phyloP scores from a whole-genome alignment of 2,113 vertebrate species.

The Mesembrinibis cayennensis region DNA sequence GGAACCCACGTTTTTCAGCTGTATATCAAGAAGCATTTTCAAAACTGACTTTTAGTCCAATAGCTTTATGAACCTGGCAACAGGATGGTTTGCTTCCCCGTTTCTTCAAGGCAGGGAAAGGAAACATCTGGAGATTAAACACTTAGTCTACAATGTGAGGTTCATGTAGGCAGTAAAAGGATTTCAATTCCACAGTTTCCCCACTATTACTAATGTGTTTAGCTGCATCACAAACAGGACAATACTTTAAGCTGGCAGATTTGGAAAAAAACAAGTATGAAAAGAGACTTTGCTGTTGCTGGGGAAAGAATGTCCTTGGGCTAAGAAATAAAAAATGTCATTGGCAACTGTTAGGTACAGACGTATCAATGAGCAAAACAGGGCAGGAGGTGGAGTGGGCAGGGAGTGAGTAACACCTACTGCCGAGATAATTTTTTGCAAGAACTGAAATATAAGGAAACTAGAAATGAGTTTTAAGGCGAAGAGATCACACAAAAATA shows the following conservation, averaged over 20 bases:
- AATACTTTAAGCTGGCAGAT: neutral
- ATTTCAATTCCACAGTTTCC: neutral
- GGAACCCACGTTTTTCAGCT: neutral
- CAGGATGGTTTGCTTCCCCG: neutral
- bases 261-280: neutral
- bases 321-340: neutral
- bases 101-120: neutral
- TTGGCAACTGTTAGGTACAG: neutral
- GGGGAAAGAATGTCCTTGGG: neutral
- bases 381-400: neutral
- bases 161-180: neutral
- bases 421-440: neutral
- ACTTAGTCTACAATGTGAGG: neutral
- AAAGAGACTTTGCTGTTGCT: neutral
- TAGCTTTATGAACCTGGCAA: neutral
- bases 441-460: neutral
- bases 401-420: neutral
- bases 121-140: neutral
- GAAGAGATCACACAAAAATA: neutral
- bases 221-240: neutral
- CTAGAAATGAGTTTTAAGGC: neutral
- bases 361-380: neutral
- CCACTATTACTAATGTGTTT: neutral
- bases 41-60: neutral
- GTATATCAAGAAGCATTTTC: neutral